phyloP scores from a whole-genome alignment of 2,888 invertebrate genomes.

The Aproaerema taeniolella region DNA sequence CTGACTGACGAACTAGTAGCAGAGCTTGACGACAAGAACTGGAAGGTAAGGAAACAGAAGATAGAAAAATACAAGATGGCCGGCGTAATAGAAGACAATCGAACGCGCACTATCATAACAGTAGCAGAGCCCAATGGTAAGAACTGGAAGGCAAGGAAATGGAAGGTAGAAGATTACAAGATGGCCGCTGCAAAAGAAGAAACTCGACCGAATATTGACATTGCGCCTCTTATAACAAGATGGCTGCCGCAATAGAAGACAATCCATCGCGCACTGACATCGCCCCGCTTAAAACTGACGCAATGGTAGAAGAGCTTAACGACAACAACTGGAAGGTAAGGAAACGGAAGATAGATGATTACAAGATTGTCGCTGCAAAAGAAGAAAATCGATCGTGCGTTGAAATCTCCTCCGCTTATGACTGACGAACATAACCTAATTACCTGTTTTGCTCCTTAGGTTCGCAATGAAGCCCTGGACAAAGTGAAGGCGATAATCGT shows the following conservation, averaged over 20 bases:
- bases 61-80: conserved; percentile 56
- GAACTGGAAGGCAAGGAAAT: conserved; percentile 91
- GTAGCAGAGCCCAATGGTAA: conserved; percentile 90
- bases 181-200: no score
- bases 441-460: no score
- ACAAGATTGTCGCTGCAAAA: no score
- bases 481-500: conserved; percentile 84
- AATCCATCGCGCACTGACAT: conserved; percentile 88
- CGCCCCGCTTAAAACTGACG: conserved; percentile 88
- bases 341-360: no score
- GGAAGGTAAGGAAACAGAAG: conserved; percentile 87
- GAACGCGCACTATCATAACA: conserved; percentile 89
- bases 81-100: conserved; percentile 79
- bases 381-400: no score
- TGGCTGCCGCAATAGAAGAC: conserved; percentile 79
- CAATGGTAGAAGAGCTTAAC: conserved; percentile 86
- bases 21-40: conserved; percentile 92
- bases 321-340: conserved; percentile 96
- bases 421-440: no score
- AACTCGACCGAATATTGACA: conserved; percentile 86
- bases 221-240: conserved; percentile 88
- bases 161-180: no score
- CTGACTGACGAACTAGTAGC: conserved; percentile 88
- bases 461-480: conserved; percentile 84
- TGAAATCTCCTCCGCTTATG: no score